Percentiles rank a stretch among this genome's conserved stretches.
Evolutionary conservation across 37 sponge, comb jelly and placozoan species (phyloP).

Genomic region (Trichoplax adhaerens): DNA sequence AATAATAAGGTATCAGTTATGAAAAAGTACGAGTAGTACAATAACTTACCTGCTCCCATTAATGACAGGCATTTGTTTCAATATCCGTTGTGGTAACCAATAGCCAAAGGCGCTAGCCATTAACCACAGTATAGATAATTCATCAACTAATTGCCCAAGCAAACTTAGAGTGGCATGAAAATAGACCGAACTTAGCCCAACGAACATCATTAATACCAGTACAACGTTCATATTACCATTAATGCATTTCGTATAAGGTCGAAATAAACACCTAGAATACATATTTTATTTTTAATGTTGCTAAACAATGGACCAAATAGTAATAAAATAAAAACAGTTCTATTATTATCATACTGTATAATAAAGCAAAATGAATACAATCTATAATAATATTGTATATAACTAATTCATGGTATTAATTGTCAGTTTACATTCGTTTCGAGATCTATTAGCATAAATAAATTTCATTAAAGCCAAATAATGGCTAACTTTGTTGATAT

Average conservation of each 20-base stretch:
- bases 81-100: conserved; percentile 4
- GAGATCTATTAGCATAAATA: too few relatives aligned
- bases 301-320: too few relatives aligned
- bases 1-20: background rate
- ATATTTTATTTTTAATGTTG: too few relatives aligned
- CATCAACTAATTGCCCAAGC: conserved; percentile 12
- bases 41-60: background rate
- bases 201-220: conserved; percentile 7
- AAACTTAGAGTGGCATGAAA: conserved; percentile 15
- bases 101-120: conserved; percentile 1
- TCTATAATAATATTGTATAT: too few relatives aligned
- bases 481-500: too few relatives aligned
- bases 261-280: conserved; percentile 4
- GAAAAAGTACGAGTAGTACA: background rate
- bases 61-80: background rate
- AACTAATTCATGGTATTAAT: too few relatives aligned
- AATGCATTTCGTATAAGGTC: conserved; percentile 4
- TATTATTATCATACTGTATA: too few relatives aligned
- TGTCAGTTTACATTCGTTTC: too few relatives aligned
- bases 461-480: too few relatives aligned
- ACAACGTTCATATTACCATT: conserved; percentile 1
- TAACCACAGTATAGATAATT: conserved; percentile 12
- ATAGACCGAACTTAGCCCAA: conserved; percentile 10
- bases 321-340: too few relatives aligned
- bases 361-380: too few relatives aligned